These are phyloP conservation scores for Tenthredo livida DNA, from an alignment of 2,888 invertebrate species.

Conservation along the genomic window DNA sequence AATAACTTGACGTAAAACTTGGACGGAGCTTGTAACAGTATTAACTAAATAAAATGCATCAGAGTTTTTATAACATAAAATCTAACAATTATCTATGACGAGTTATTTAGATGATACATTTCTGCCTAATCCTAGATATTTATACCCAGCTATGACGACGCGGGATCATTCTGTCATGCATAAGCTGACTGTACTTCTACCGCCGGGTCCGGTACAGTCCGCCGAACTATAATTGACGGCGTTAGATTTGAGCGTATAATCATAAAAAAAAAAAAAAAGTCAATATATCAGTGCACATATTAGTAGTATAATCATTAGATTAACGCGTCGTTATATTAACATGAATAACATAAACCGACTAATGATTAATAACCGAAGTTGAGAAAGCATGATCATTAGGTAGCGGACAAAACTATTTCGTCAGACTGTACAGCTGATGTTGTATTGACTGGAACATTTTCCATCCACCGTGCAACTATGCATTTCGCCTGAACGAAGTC, in stretches of 20 bases:
- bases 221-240: slow-evolving; percentile 66
- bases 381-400: not conserved
- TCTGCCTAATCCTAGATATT: not conserved
- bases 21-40: too few species aligned
- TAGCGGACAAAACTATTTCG: slow-evolving; percentile 67
- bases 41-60: not conserved
- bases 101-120: not conserved
- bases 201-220: slow-evolving; percentile 62
- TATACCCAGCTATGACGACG: not conserved
- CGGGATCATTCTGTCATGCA: slow-evolving; percentile 1
- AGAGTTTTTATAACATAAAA: not conserved
- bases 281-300: not conserved
- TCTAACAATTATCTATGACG: not conserved
- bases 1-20: slow-evolving; percentile 14
- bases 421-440: slow-evolving; percentile 70
- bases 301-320: not conserved
- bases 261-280: not conserved
- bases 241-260: slow-evolving; percentile 14
- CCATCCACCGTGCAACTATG: slow-evolving; percentile 33
- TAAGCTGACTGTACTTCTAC: slow-evolving; percentile 57
- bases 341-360: not conserved
- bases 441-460: slow-evolving; percentile 69
- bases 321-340: not conserved
- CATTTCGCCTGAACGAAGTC: slow-evolving; percentile 28
- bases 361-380: not conserved